Evolutionary conservation across 2,113 vertebrate genomes (phyloP), one percentile per base, ranked within the genome.

Genomic region (Malurus melanocephalus): DNA sequence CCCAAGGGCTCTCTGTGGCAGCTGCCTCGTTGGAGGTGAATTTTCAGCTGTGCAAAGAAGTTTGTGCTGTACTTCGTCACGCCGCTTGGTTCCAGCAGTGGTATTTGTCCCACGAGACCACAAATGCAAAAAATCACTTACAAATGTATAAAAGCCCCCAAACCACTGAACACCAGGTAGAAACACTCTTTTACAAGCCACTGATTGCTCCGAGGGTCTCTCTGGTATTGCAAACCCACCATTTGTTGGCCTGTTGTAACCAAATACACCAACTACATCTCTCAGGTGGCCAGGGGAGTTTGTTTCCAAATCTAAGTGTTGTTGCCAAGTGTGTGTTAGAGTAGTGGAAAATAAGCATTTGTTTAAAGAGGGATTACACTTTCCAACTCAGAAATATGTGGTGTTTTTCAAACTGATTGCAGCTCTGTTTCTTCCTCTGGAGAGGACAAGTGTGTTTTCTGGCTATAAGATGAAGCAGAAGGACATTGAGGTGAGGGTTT

Each of bases 101-200:
- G 69, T 90, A 86, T 85, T 90, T 88, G 80, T 94, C 95, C 88
- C 94, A 48, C 88, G 87, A 79, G 92, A 45, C 93, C 43, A 51
- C 52, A 75, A 95, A 84, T 76, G 86, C 88, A 94, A 91, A 93
- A 95, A 95, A 79, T 84, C 90, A 88, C 69, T 91, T 84, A 88
- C 69, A 90, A 93, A 86, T 65, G n/a, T 85, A 38, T 86, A 92
- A 92, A 93, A 90, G 48, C 66, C 59, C 92, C 46, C 92, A 93
- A 94, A 95, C 49, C 90, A 72, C 93, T 11, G 64, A 79, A 77
- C 90, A 76, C 74, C 77, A 78, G 71, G 80, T 68, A 92, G 80
- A 86, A 93, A 65, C 69, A 17, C 24, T 79, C 59, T 81, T 86
- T 88, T 91, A 86, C 83, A 90, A 91, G 89, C 35, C 75, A 80